A percentile compares a stretch with the other conserved stretches of the same genome.
Evolutionary conservation across 2,113 vertebrate species (phyloP).

Genomic region (Sebastes fasciatus): DNA sequence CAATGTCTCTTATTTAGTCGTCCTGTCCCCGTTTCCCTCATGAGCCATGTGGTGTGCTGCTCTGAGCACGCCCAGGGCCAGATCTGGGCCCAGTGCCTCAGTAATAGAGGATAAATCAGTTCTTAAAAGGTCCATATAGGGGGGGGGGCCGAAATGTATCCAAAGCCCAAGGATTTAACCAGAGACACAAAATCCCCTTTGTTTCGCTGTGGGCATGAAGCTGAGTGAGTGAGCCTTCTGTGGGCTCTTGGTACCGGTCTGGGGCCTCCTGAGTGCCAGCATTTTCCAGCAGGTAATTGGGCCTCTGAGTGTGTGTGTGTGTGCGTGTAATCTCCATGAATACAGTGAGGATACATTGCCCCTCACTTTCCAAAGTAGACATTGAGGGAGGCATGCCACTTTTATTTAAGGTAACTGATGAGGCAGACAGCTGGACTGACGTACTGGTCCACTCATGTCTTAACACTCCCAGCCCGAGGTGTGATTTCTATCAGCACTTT

Average conservation of each 20-base stretch:
- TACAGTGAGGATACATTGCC: constrained; percentile 36
- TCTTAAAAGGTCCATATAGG: constrained; percentile 76
- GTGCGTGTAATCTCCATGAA: constrained; percentile 71
- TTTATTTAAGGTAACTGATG: constrained; percentile 72
- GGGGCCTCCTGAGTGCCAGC: constrained; percentile 54
- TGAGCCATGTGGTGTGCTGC: constrained; percentile 51
- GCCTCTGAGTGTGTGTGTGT: constrained; percentile 49
- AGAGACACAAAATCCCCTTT: constrained; percentile 81
- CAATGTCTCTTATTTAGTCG: constrained; percentile 53
- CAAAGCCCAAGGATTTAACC: constrained; percentile 78
- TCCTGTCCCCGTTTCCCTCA: constrained; percentile 58
- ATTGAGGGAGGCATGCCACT: constrained; percentile 48
- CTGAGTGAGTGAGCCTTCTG: constrained; percentile 58
- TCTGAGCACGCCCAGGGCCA: constrained; percentile 66
- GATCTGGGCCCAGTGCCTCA: constrained; percentile 61
- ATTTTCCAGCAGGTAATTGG: constrained; percentile 79
- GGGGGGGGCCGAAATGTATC: constrained; percentile 63
- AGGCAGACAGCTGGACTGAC: constrained; percentile 51
- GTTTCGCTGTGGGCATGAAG: constrained; percentile 74
- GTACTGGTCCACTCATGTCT: constrained; percentile 40
- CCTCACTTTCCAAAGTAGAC: constrained; percentile 32
- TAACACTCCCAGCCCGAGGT: constrained; percentile 36
- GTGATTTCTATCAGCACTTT: constrained; percentile 54
- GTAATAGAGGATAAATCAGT: constrained; percentile 80
- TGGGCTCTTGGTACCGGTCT: constrained; percentile 60